These are phyloP conservation scores for Sander lucioperca DNA, from an alignment of 2,113 vertebrate genomes.

Conservation along the genomic window DNA sequence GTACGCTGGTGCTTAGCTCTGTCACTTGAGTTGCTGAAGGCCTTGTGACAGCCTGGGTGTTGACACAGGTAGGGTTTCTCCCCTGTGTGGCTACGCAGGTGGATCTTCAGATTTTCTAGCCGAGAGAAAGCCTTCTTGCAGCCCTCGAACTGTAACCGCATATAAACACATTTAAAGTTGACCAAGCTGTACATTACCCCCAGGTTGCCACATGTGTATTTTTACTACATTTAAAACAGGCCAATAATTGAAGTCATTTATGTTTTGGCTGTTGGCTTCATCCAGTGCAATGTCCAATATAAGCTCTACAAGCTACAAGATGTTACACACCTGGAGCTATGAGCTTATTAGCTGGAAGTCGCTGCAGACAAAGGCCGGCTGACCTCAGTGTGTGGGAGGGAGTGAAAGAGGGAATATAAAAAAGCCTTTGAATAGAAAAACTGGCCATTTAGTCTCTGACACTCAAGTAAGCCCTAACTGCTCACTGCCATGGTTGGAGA, in stretches of 20 bases:
- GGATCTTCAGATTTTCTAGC: conserved; percentile 98
- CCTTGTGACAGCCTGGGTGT: conserved; percentile 94
- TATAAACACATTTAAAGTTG: neutral
- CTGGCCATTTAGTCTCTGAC: conserved; percentile 20
- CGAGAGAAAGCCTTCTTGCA: conserved; percentile 98
- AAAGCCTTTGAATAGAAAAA: conserved; percentile 26
- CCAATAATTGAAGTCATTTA: neutral
- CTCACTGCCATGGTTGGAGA: neutral
- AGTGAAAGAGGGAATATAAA: conserved; percentile 10
- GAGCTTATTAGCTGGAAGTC: conserved; percentile 24
- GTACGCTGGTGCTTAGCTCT: conserved; percentile 98
- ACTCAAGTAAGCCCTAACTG: neutral
- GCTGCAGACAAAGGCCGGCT: conserved; percentile 34
- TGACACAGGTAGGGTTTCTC: conserved; percentile 97
- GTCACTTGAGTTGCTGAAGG: conserved; percentile 99
- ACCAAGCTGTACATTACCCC: neutral
- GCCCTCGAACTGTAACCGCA: conserved; percentile 90
- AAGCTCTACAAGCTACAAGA: neutral
- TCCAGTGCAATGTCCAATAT: neutral
- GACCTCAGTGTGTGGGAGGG: conserved; percentile 50
- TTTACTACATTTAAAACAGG: conserved; percentile 8
- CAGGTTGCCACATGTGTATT: neutral
- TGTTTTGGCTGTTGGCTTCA: neutral
- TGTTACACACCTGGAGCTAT: neutral
- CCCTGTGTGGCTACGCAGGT: conserved; percentile 95